phyloP scores from a whole-genome alignment of 1,140 invertebrate species.

The Liolophura sinensis region DNA sequence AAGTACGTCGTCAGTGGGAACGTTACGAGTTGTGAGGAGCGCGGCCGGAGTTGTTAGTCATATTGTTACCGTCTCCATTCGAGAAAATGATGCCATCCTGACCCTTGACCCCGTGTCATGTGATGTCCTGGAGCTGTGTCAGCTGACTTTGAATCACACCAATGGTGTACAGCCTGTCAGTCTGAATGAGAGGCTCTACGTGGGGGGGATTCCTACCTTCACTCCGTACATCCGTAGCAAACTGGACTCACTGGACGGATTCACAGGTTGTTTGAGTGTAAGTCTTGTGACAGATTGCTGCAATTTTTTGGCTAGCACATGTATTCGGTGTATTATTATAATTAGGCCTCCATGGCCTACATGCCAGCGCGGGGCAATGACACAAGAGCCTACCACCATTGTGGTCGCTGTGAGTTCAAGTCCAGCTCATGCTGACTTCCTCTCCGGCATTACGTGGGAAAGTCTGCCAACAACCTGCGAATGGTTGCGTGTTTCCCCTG shows the following conservation, averaged over 20 bases:
- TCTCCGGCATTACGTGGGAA: too few relatives aligned
- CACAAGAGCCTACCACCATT: too few relatives aligned
- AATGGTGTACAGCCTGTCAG: conserved; percentile 4
- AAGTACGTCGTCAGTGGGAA: not conserved
- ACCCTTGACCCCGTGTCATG: conserved; percentile 17
- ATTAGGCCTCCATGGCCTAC: too few relatives aligned
- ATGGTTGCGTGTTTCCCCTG: too few relatives aligned
- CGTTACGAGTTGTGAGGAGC: conserved; percentile 6
- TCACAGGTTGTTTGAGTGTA: conserved; percentile 40
- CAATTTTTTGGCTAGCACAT: too few relatives aligned
- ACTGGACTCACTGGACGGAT: conserved; percentile 15
- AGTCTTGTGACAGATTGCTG: not conserved
- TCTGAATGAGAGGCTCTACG: conserved; percentile 18
- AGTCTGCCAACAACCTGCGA: too few relatives aligned
- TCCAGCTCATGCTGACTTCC: too few relatives aligned
- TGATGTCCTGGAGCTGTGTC: not conserved
- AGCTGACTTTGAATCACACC: conserved; percentile 4
- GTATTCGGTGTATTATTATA: too few relatives aligned
- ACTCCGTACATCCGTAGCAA: conserved; percentile 32
- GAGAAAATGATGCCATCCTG: not conserved
- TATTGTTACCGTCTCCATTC: conserved; percentile 11
- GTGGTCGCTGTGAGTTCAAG: too few relatives aligned
- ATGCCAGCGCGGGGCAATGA: too few relatives aligned
- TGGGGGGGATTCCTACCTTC: conserved; percentile 25
- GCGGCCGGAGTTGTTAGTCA: conserved; percentile 14